Conservation (phyloP, 2,888 invertebrate genomes). For the Neocrepidodera transversa region DNA sequence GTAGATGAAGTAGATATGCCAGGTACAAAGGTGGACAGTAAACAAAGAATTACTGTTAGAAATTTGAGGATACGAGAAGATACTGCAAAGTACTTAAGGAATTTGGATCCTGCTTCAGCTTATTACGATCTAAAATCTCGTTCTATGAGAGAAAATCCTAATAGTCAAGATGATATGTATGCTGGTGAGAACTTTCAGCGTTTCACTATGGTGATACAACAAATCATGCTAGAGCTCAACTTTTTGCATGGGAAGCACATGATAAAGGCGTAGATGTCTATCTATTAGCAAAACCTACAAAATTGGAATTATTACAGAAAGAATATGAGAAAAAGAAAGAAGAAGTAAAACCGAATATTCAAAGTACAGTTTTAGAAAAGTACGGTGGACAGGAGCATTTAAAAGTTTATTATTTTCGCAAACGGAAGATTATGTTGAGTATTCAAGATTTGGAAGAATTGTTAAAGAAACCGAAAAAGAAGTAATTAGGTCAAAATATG, state of each 20-base stretch:
- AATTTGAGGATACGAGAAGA: conserved; percentile 98
- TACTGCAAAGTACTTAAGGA: conserved; percentile 97
- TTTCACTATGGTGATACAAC: conserved; percentile 91
- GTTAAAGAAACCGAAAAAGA: conserved; percentile 88
- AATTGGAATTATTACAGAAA: conserved; percentile 87
- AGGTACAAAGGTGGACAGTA: conserved; percentile 98
- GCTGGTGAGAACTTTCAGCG: conserved; percentile 96
- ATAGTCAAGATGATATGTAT: conserved; percentile 53
- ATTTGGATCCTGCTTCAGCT: conserved; percentile 95
- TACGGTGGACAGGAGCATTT: conserved; percentile 96
- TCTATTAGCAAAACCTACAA: conserved; percentile 96
- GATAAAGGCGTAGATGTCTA: conserved; percentile 93
- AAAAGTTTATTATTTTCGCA: conserved; percentile 88
- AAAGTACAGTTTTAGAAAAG: conserved; percentile 84
- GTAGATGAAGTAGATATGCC: conserved; percentile 98
- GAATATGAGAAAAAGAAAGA: conserved; percentile 91
- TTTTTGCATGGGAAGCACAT: conserved; percentile 98
- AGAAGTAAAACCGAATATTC: conserved; percentile 85
- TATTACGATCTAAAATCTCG: conserved; percentile 99
- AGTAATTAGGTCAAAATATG: conserved; percentile 85
- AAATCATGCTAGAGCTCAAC: conserved; percentile 87
- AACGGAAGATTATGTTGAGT: conserved; percentile 95
- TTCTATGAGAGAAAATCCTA: conserved; percentile 87
- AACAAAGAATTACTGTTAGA: conserved; percentile 97
- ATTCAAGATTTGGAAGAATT: conserved; percentile 90